Evolutionary conservation across 2,888 invertebrate species (phyloP).

Genomic region (Andrena minutula): DNA sequence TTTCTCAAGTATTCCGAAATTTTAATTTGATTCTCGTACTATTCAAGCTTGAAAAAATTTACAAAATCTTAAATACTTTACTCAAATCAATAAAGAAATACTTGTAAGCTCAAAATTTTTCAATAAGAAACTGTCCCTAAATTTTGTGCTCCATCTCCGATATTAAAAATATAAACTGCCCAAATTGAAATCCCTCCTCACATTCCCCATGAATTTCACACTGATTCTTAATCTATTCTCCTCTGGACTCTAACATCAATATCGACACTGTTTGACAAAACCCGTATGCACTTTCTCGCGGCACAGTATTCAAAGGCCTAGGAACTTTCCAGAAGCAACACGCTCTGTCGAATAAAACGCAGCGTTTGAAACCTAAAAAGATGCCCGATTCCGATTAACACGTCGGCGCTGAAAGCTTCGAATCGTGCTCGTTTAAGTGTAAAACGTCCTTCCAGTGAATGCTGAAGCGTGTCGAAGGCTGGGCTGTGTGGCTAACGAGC

Average conservation of each 20-base stretch:
- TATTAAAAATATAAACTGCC: background rate
- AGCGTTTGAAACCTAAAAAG: background rate
- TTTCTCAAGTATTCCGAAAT: too few relatives aligned
- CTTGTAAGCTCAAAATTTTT: too few relatives aligned
- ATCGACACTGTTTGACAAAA: background rate
- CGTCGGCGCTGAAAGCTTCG: background rate
- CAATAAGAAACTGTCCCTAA: too few relatives aligned
- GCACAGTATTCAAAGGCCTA: background rate
- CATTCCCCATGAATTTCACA: background rate
- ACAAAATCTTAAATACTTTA: background rate
- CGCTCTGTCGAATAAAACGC: constrained; percentile 5
- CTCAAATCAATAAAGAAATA: too few relatives aligned
- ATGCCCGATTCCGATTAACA: background rate
- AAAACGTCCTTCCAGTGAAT: background rate
- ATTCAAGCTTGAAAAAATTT: background rate
- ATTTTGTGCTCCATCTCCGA: too few relatives aligned
- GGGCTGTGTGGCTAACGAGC: constrained; percentile 16
- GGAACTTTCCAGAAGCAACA: constrained; percentile 17
- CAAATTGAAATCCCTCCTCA: background rate
- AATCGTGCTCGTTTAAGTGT: constrained; percentile 30
- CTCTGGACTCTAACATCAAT: background rate
- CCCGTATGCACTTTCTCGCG: background rate
- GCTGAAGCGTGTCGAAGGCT: constrained; percentile 15
- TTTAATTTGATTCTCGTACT: too few relatives aligned
- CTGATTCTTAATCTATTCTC: too few relatives aligned